Base-by-base conservation (phyloP, 2,113 vertebrate species). In the Phocoena sinus region DNA sequence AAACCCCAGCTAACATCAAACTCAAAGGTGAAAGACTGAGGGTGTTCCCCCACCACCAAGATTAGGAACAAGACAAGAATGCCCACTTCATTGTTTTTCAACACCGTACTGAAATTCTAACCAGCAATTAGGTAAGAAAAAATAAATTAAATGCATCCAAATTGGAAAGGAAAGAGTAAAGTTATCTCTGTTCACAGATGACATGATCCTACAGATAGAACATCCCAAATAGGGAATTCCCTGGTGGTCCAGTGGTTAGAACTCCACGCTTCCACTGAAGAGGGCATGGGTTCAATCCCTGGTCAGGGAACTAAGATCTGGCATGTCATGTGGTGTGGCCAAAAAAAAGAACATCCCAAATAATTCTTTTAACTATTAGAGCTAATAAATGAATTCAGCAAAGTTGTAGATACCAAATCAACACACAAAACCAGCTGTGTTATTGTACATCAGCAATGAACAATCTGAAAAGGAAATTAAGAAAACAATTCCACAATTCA, bases 51-150 rank as follows among this genome's bases (percentile, higher is more conserved):
- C 33, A 47, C 44, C 47, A 17, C 31, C 47, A 86, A 53, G 53
- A 58, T 58, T 58, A 81, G n/a, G 23, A 81, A 38, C 33, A 26
- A 58, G 53, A 58, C 77, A 58, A 26, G 53, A 58, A 81, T 23
- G 53, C 53, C 77, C n/a, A 81, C 77, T 56, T 81, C n/a, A 81
- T n/a, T 26, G 77, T 58, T 81, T 81, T 58, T 81, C 77, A 81
- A 81, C 77, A 81, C 77, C 58, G 53, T 58, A 81, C 13, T 36
- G 23, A 58, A 81, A 36, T 81, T 58, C n/a, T 81, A 81, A 81
- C 53, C 77, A 81, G 23, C 77, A 38, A 81, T 38, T 58, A 36
- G 50, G 14, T 36, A 81, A 58, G n/a, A 58, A 81, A 81, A 38
- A 58, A 25, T n/a, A 58, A 80, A 31, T 65, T 65, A 31, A 65